phyloP scores from a whole-genome alignment of 2,797 vertebrate species.

The Mus minutoides region DNA sequence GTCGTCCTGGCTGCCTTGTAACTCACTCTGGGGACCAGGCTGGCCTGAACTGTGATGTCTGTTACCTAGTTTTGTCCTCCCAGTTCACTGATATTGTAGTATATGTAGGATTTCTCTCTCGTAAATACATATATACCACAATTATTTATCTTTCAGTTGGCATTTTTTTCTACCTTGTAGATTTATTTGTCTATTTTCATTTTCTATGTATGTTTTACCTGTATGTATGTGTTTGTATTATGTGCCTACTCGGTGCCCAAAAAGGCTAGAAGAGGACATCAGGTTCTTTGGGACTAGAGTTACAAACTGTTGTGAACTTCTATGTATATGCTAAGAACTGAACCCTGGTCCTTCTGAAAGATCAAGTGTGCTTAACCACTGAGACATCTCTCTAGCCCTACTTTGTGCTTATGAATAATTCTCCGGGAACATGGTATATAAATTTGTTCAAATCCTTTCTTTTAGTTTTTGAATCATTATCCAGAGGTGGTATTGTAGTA shows the following conservation, averaged over 20 bases:
- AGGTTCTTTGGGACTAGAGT: neutral
- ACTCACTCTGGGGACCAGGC: neutral
- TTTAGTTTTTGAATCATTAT: constrained; percentile 4
- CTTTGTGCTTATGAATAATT: neutral
- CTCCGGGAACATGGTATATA: neutral
- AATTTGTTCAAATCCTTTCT: constrained; percentile 28
- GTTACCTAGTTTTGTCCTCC: neutral
- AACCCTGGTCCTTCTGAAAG: neutral
- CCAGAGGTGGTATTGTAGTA: neutral
- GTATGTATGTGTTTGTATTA: neutral
- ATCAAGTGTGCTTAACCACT: neutral
- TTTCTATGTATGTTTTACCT: neutral
- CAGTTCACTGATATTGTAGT: neutral
- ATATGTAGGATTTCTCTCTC: neutral
- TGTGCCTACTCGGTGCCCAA: neutral
- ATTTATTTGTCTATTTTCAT: neutral
- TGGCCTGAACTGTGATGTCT: neutral
- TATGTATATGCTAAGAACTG: neutral
- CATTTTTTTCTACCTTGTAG: neutral
- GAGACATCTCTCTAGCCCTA: neutral
- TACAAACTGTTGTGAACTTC: neutral
- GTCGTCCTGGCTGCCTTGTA: neutral
- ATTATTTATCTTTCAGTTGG: neutral
- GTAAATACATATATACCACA: neutral
- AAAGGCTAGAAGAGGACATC: neutral